These are phyloP conservation scores for Xerus inauris DNA, from an alignment of 2,113 vertebrate genomes.

Conservation along the genomic window DNA sequence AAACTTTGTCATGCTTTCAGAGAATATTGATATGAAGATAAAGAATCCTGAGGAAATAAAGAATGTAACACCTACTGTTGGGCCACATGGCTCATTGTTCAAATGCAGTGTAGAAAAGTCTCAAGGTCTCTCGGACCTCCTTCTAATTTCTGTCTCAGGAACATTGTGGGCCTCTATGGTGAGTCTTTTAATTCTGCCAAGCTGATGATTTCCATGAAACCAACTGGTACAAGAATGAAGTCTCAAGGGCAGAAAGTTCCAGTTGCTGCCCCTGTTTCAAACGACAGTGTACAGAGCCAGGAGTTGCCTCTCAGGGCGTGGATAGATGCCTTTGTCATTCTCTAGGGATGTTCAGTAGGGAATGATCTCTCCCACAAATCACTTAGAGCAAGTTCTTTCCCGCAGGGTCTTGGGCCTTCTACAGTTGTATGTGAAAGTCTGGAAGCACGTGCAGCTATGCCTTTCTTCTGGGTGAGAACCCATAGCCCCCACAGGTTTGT, in stretches of 20 bases:
- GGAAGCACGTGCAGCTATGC: neutral
- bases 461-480: neutral
- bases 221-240: neutral
- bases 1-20: neutral
- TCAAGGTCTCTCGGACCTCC: neutral
- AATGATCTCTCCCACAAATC: neutral
- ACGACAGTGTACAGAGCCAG: neutral
- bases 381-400: neutral
- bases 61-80: neutral
- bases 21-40: neutral
- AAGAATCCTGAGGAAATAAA: neutral
- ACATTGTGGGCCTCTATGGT: neutral
- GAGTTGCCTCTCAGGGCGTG: neutral
- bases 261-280: neutral
- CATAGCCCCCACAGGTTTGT: neutral
- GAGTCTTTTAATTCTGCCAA: neutral
- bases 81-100: neutral
- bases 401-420: neutral
- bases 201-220: neutral
- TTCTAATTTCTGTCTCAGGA: neutral
- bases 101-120: neutral
- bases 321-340: neutral
- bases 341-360: neutral
- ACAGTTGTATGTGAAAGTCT: neutral
- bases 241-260: neutral